phyloP scores from a whole-genome alignment of 1,140 invertebrate species.

The Thalassaphorura encarpata region DNA sequence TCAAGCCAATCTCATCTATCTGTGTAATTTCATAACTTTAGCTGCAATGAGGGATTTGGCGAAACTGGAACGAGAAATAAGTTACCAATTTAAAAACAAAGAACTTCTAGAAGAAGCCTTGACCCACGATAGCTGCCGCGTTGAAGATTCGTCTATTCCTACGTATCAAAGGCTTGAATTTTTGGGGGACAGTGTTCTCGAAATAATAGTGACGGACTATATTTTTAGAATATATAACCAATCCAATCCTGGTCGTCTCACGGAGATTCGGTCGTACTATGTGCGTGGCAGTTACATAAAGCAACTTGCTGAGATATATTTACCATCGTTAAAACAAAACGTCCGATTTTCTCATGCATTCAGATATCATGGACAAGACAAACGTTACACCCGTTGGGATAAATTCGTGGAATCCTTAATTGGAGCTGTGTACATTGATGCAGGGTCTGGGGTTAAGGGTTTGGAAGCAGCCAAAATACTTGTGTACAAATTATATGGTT shows the following conservation, averaged over 20 bases:
- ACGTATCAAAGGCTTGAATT: slow-evolving; percentile 11
- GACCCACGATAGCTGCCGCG: slow-evolving; percentile 8
- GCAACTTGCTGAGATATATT: background rate
- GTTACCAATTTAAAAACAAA: slow-evolving; percentile 6
- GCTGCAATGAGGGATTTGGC: background rate
- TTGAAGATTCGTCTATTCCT: background rate
- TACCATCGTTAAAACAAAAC: background rate
- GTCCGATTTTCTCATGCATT: background rate
- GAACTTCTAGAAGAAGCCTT: slow-evolving; percentile 3
- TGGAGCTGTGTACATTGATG: slow-evolving; percentile 5
- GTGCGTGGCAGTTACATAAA: background rate
- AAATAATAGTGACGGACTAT: slow-evolving; percentile 8
- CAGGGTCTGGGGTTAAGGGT: background rate
- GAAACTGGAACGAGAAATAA: background rate
- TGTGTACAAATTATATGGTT: slow-evolving; percentile 3
- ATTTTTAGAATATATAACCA: background rate
- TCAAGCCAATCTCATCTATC: background rate
- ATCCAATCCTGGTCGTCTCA: background rate
- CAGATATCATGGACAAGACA: too few species aligned
- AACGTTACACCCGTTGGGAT: background rate
- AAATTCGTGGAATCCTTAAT: slow-evolving; percentile 7
- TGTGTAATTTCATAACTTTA: background rate
- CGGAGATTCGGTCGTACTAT: background rate
- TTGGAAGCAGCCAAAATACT: background rate
- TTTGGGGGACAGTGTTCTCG: slow-evolving; percentile 10